Percentiles rank a stretch among this genome's conserved stretches.
Conservation (phyloP, 2,888 invertebrate genomes). For the Xiphydria camelus region DNA sequence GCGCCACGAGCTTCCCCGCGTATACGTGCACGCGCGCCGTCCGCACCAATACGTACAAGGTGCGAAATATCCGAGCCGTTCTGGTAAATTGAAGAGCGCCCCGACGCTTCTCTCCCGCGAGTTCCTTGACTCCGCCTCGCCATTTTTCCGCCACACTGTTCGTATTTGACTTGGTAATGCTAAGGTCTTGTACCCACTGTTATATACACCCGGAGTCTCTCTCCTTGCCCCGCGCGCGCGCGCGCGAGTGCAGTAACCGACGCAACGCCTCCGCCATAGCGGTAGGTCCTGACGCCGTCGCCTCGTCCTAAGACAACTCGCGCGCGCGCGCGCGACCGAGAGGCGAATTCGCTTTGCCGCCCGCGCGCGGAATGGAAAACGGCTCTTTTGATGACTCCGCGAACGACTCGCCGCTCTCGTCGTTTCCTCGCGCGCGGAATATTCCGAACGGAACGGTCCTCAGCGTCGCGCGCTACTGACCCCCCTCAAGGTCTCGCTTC, state of each 20-base stretch:
- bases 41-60: conserved; percentile 23
- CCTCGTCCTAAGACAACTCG: conserved; percentile 20
- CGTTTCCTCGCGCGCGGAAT: conserved; percentile 5
- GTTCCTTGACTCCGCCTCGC: conserved; percentile 46
- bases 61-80: conserved; percentile 29
- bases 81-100: conserved; percentile 34
- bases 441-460: background rate
- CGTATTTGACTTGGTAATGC: conserved; percentile 56
- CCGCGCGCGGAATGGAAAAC: conserved; percentile 22
- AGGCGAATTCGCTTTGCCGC: conserved; percentile 1
- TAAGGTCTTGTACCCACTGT: conserved; percentile 40
- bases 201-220: conserved; percentile 26
- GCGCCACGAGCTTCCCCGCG: background rate
- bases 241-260: conserved; percentile 23
- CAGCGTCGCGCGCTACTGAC: conserved; percentile 28
- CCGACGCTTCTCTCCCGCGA: conserved; percentile 14
- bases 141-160: conserved; percentile 43
- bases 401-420: too few relatives aligned
- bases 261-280: conserved; percentile 37
- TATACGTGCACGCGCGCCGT: conserved; percentile 5
- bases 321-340: conserved; percentile 19
- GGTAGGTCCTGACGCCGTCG: conserved; percentile 45
- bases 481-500: conserved; percentile 42
- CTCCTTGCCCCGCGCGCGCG: conserved; percentile 7
- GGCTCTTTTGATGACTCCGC: conserved; percentile 29